Conservation (phyloP, 2,888 invertebrate genomes). For the Pristionchus exspectatus region DNA sequence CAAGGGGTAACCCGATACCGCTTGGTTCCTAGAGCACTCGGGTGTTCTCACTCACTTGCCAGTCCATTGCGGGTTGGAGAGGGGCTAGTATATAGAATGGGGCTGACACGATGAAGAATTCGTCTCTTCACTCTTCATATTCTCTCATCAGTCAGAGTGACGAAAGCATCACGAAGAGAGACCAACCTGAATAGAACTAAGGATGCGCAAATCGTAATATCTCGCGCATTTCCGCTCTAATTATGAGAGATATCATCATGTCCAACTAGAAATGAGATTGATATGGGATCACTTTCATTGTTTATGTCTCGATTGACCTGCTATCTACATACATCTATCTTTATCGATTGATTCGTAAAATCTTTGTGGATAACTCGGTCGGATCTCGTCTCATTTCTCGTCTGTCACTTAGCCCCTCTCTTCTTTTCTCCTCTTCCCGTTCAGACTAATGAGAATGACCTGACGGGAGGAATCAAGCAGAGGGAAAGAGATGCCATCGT, state of each 20-base stretch:
- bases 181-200: background rate
- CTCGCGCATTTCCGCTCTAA: background rate
- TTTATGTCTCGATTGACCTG: background rate
- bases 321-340: background rate
- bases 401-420: background rate
- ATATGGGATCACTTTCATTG: background rate
- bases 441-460: constrained; percentile 41
- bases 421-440: background rate
- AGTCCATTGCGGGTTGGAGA: background rate
- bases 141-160: background rate
- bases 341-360: background rate
- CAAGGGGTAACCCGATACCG: background rate
- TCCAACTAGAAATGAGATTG: background rate
- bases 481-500: background rate
- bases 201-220: constrained; percentile 32
- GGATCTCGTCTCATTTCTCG: background rate
- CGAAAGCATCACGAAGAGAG: background rate
- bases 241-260: background rate
- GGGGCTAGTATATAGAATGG: background rate
- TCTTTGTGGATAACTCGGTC: background rate
- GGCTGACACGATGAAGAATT: background rate
- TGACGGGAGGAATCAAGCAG: constrained; percentile 15
- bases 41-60: constrained; percentile 3
- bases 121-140: background rate
- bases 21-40: background rate